phyloP scores from a whole-genome alignment of 2,888 invertebrate genomes.

The Andrena flavipes region DNA sequence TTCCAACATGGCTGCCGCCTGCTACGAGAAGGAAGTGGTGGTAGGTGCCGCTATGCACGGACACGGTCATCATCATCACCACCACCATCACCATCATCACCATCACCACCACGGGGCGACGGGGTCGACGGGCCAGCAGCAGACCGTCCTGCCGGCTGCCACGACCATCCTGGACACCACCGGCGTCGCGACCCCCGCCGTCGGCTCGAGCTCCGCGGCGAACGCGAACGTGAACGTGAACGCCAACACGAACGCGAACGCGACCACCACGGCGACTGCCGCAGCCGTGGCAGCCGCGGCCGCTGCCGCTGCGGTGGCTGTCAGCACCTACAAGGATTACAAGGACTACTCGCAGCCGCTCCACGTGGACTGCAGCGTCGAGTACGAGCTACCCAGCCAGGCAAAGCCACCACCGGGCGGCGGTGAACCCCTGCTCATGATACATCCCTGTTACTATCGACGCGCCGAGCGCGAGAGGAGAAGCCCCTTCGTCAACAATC shows the following conservation, averaged over 20 bases:
- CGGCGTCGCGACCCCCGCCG: conserved; percentile 11
- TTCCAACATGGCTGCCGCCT: conserved; percentile 81
- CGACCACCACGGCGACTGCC: conserved; percentile 85
- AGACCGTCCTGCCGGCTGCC: conserved; percentile 72
- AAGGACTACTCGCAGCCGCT: conserved; percentile 95
- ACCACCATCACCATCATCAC: conserved; percentile 76
- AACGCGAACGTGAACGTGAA: conserved; percentile 62
- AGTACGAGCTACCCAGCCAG: conserved; percentile 95
- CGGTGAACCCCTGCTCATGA: conserved; percentile 94
- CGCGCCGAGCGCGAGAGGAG: conserved; percentile 94
- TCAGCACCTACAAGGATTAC: conserved; percentile 78
- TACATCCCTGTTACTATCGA: conserved; percentile 95
- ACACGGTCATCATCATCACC: conserved; percentile 83
- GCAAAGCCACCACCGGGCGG: conserved; percentile 94
- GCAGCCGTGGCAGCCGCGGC: conserved; percentile 83
- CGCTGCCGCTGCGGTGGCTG: conserved; percentile 78
- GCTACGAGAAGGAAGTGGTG: conserved; percentile 81
- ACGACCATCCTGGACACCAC: conserved; percentile 55
- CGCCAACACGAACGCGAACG: conserved; percentile 60
- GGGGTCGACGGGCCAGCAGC: conserved; percentile 44
- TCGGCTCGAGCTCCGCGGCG: conserved; percentile 23
- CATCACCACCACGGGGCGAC: conserved; percentile 71
- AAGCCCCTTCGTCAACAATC: conserved; percentile 93
- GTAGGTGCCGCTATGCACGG: conserved; percentile 79
- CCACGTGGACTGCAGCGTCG: conserved; percentile 96